Conservation (phyloP, 2,888 invertebrate species). For the Lymantria monacha region DNA sequence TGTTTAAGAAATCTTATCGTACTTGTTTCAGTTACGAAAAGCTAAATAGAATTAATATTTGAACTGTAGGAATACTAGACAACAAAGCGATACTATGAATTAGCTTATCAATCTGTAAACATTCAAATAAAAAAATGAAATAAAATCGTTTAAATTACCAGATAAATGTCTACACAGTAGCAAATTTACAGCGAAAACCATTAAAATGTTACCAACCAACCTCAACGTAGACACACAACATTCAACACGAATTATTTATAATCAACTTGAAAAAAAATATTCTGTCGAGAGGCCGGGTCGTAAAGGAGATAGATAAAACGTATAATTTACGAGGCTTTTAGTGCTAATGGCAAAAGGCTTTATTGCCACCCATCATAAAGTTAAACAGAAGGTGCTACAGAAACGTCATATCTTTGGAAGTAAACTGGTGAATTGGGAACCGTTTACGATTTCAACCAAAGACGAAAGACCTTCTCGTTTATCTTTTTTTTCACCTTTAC, state of each 20-base stretch:
- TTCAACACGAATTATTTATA: slow-evolving; percentile 24
- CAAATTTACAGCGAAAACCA: neutral
- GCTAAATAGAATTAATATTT: too few species aligned
- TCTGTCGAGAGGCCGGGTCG: slow-evolving; percentile 20
- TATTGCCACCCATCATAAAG: slow-evolving; percentile 55
- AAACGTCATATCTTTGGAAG: slow-evolving; percentile 39
- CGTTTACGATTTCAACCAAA: slow-evolving; percentile 14
- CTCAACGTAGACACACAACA: slow-evolving; percentile 1
- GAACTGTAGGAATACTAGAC: too few species aligned
- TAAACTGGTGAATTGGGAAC: slow-evolving; percentile 15
- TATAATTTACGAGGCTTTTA: slow-evolving; percentile 64
- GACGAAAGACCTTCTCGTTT: neutral
- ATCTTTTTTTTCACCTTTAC: neutral
- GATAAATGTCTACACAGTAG: neutral
- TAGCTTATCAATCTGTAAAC: neutral
- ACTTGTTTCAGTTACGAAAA: too few species aligned
- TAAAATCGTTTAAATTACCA: neutral
- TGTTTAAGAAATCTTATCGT: too few species aligned
- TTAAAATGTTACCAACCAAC: slow-evolving; percentile 1
- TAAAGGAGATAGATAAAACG: slow-evolving; percentile 52
- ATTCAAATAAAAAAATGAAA: neutral
- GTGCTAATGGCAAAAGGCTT: slow-evolving; percentile 59
- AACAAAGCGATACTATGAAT: neutral
- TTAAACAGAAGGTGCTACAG: slow-evolving; percentile 44
- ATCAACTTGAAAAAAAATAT: slow-evolving; percentile 37